phyloP scores from a whole-genome alignment of 2,113 vertebrate species.

The Cinclus mexicanus region DNA sequence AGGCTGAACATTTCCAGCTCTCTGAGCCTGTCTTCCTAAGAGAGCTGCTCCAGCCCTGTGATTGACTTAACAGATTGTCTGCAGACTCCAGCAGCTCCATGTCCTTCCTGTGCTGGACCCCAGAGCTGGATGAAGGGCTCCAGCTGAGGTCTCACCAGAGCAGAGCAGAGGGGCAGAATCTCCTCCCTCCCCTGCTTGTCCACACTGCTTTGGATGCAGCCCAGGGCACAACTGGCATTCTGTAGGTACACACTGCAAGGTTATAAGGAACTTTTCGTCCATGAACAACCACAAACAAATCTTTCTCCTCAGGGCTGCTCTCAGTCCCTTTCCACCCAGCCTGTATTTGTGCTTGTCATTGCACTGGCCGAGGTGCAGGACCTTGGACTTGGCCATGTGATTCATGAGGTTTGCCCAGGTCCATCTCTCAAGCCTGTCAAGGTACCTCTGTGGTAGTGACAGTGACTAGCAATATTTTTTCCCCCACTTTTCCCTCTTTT shows the following conservation, averaged over 20 bases:
- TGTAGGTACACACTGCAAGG: not conserved
- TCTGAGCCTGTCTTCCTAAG: not conserved
- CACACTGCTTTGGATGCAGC: not conserved
- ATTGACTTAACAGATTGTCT: accelerated
- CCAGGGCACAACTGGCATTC: accelerated
- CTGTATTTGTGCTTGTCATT: accelerated
- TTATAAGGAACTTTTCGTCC: not conserved
- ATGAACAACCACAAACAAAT: not conserved
- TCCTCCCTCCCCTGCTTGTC: not conserved
- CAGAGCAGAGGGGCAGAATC: not conserved
- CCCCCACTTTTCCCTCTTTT: not conserved
- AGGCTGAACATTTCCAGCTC: not conserved
- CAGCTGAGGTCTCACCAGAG: not conserved
- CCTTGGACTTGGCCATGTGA: too few species aligned
- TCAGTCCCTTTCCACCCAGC: not conserved
- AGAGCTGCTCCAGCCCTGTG: too few species aligned
- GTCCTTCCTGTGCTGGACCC: accelerated
- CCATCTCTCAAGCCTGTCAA: not conserved
- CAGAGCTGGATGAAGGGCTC: accelerated
- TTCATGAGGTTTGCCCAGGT: not conserved
- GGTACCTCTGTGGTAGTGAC: not conserved
- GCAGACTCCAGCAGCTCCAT: accelerated
- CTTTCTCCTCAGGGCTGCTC: not conserved
- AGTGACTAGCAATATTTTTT: not conserved
- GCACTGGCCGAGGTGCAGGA: not conserved